These are phyloP conservation scores for Cervus canadensis DNA, from an alignment of 2,113 vertebrate genomes.

Conservation along the genomic window DNA sequence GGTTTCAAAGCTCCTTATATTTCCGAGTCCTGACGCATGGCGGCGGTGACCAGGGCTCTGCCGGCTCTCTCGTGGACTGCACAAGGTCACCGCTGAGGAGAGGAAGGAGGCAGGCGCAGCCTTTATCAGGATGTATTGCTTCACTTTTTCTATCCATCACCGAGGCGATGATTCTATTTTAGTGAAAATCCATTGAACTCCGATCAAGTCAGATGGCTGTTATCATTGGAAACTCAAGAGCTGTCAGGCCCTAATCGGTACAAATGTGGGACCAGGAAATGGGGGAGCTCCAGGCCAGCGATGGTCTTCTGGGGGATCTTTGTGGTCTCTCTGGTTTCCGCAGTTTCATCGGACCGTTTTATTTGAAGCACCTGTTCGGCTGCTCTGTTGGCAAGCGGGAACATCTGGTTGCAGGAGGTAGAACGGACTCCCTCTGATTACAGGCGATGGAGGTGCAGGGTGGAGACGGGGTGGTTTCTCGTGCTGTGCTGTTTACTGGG, in stretches of 20 bases:
- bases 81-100: constrained; percentile 88
- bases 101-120: constrained; percentile 71
- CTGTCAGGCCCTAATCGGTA: not conserved
- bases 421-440: not conserved
- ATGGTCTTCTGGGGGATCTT: constrained; percentile 68
- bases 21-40: constrained; percentile 82
- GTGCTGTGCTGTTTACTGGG: not conserved
- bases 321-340: constrained; percentile 61
- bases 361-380: constrained; percentile 38
- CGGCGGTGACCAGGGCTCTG: constrained; percentile 75
- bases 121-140: constrained; percentile 91
- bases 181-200: constrained; percentile 89
- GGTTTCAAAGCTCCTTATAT: constrained; percentile 86
- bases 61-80: constrained; percentile 75
- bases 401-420: constrained; percentile 45
- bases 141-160: constrained; percentile 90
- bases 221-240: constrained; percentile 87
- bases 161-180: constrained; percentile 88
- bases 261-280: not conserved
- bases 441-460: not conserved
- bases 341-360: constrained; percentile 62
- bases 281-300: not conserved
- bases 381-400: constrained; percentile 1
- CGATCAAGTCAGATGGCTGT: constrained; percentile 90
- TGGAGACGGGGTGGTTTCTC: not conserved